Conservation (phyloP, 2,113 vertebrate species). For the Xenotilapia leptura region DNA sequence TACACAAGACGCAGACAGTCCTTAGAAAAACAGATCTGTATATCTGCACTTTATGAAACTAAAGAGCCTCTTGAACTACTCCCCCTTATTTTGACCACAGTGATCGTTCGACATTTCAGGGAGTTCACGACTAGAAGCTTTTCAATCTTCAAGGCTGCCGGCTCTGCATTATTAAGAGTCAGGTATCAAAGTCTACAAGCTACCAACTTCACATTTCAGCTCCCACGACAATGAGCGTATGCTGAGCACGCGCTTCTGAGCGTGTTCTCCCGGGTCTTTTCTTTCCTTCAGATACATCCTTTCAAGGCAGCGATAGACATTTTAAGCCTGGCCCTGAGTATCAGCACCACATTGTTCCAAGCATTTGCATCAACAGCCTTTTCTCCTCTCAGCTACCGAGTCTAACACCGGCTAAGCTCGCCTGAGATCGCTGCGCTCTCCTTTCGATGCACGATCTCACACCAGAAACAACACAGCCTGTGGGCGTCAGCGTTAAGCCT, state of each 20-base stretch:
- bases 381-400: background rate
- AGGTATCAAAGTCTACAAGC: background rate
- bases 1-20: background rate
- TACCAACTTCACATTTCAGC: background rate
- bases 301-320: background rate
- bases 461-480: background rate
- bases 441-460: background rate
- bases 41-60: background rate
- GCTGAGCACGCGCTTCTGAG: background rate
- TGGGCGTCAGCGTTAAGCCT: background rate
- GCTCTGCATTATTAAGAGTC: background rate
- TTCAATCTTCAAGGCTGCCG: background rate
- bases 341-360: background rate
- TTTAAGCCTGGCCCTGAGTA: background rate
- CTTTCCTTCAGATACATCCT: background rate
- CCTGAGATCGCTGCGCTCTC: background rate
- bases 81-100: background rate
- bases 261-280: background rate
- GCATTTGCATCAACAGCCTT: conserved; percentile 9
- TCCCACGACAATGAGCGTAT: background rate
- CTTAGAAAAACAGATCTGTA: background rate
- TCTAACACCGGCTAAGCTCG: background rate
- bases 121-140: background rate
- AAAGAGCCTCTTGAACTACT: background rate
- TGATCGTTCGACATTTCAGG: background rate